Percentiles rank a stretch among this genome's conserved stretches.
These are phyloP conservation scores for Sesia apiformis DNA, from an alignment of 2,888 invertebrate species.

Conservation along the genomic window DNA sequence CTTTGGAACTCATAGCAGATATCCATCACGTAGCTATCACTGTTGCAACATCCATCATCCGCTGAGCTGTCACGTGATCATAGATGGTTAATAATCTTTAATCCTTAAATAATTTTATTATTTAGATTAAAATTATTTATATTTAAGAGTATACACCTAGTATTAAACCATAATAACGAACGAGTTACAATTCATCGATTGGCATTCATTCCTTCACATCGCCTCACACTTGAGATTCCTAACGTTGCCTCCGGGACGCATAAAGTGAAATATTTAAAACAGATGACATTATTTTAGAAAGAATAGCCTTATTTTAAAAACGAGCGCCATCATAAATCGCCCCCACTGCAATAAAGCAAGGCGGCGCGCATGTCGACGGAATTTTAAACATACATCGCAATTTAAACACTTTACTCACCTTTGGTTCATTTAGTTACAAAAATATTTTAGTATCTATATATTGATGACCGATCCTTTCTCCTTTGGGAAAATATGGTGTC, in stretches of 20 bases:
- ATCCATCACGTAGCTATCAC: too few relatives aligned
- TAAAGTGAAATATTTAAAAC: conserved; percentile 70
- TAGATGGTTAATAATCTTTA: too few relatives aligned
- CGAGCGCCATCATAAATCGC: conserved; percentile 60
- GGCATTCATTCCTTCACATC: too few relatives aligned
- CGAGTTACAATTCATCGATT: too few relatives aligned
- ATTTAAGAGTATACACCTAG: too few relatives aligned
- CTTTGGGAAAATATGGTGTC: too few relatives aligned
- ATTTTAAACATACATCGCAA: conserved; percentile 52
- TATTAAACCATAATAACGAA: too few relatives aligned
- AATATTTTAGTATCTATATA: background rate
- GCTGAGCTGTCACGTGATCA: too few relatives aligned
- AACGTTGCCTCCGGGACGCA: conserved; percentile 57
- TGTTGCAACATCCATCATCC: too few relatives aligned
- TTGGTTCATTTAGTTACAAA: background rate
- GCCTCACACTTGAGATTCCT: conserved; percentile 2
- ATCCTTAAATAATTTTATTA: too few relatives aligned
- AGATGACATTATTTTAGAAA: conserved; percentile 71
- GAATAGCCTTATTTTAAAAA: conserved; percentile 71
- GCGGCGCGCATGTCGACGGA: conserved; percentile 46
- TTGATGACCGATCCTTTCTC: background rate
- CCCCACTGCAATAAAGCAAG: conserved; percentile 58
- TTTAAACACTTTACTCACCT: conserved; percentile 3
- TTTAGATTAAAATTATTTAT: too few relatives aligned
- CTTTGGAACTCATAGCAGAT: too few relatives aligned